phyloP scores from a whole-genome alignment of 2,113 vertebrate species.

The Copsychus sechellarum region DNA sequence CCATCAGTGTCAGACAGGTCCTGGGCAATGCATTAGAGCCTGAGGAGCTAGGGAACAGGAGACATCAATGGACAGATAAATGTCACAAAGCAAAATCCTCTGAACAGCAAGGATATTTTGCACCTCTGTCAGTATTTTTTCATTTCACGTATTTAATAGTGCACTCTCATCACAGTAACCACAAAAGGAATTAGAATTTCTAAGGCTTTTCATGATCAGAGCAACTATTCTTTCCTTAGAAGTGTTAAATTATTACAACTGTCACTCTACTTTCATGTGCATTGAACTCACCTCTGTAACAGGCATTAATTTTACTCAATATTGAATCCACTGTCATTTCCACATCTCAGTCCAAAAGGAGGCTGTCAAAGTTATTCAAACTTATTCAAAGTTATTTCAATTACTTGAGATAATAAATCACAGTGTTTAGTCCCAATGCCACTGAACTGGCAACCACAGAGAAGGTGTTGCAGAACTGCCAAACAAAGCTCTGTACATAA shows the following conservation, averaged over 20 bases:
- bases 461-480: background rate
- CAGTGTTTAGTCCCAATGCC: background rate
- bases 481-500: background rate
- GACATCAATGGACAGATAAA: background rate
- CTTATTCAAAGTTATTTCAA: background rate
- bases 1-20: background rate
- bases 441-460: background rate
- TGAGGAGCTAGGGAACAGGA: background rate
- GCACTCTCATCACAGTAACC: background rate
- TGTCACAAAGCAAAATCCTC: background rate
- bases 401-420: slow-evolving; percentile 33
- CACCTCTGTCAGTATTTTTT: background rate
- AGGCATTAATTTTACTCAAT: slow-evolving; percentile 26
- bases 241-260: slow-evolving; percentile 30
- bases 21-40: background rate
- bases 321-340: slow-evolving; percentile 31
- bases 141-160: background rate
- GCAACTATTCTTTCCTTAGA: background rate
- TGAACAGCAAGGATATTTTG: background rate
- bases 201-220: slow-evolving; percentile 42
- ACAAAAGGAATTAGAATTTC: slow-evolving; percentile 27
- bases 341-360: background rate
- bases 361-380: background rate
- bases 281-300: background rate
- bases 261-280: background rate